Base-by-base conservation (phyloP, 2,797 vertebrate genomes). In the Numenius phaeopus region DNA sequence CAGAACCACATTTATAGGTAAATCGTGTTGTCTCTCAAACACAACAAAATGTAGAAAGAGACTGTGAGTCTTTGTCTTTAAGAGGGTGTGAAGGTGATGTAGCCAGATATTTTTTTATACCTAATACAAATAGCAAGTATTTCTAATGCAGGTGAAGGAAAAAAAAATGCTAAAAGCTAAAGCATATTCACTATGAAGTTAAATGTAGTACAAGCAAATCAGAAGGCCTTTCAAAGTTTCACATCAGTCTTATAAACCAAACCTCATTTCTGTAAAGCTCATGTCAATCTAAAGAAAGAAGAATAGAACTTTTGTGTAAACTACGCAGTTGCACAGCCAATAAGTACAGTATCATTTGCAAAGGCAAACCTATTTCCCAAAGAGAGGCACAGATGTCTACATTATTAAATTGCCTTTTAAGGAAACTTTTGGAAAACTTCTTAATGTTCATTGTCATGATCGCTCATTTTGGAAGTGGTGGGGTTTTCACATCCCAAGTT, bases 21-120 rank as follows among this genome's bases (percentile, higher is more conserved):
- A 95, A 85, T 87, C 44, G 49, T 73, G 52, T 94, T 92, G 71
- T 95, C 52, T 89, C 49, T 70, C 44, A 66, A 91, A 80, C 57
- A 85, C 40, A 89, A 27, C 9, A 77, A 67, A 93, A 58, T 19
- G 26, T 8, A 62, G 49, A 88, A 85, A 77, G 87, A 87, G 16
- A 76, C 52, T 93, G 11, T 34, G 57, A 71, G 22, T 44, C 75
- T 32, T 67, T 84, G 3, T 69, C 37, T 66, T 89, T 59, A 72
- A 71, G 37, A 75, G 78, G n/a, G 30, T 66, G 15, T 58, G 40
- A 84, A 55, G 30, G 40, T 88, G 29, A 49, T 65, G 7, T 46
- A 90, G 50, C 20, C 34, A 64, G 58, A 34, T 82, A 34, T 46
- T 95, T 90, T 80, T 80, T 89, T 71, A 87, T 69, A 67, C 11